Base-by-base conservation (phyloP, 1,140 invertebrate genomes). In the Drosophila pseudoobscura region DNA sequence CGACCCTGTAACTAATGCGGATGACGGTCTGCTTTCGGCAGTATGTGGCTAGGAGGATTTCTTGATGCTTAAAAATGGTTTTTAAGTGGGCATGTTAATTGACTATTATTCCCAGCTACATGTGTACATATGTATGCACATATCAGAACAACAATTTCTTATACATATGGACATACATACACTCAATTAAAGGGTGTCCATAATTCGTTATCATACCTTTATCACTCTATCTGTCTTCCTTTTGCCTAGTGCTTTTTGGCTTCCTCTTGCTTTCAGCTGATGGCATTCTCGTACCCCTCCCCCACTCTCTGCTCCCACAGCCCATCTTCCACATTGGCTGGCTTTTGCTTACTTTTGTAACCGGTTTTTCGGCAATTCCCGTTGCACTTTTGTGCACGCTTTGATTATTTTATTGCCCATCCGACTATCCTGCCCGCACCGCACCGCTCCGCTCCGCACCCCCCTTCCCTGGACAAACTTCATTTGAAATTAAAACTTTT, bases 401-500 rank as follows among this genome's bases (percentile, higher is more conserved):
- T 87, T 87, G 78, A 87, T 87, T 87, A 87, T 87, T 87, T 87
- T 87, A 87, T 87, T 87, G 82, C 80, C 77, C 52, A 26, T n/a
- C 35, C 41, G 39, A 41, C 15, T 3, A 6, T 41, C 17, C n/a
- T 29, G 11, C 8, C 8, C n/a, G 20, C 47, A 11, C 17, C 22
- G n/a, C n/a, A 13, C n/a, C 17, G 8, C 41, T 20, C 52, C 52
- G 22, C 26, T 22, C 15, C n/a, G n/a, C n/a, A n/a, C n/a, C n/a
- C 41, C 20, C 6, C 41, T 43, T 35, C 52, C 73, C 26, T 68
- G 52, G 56, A 59, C 72, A 85, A 85, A 85, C 82, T 87, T 87
- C 82, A 87, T 87, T 82, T 75, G 70, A 87, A 87, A 87, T 87
- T 87, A 82, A 87, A 87, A 87, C 61, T 85, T 87, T 85, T 76